A percentile compares a stretch with the other conserved stretches of the same genome.
Evolutionary conservation across 1,140 invertebrate genomes (phyloP).

Genomic region (Nomia melanderi): DNA sequence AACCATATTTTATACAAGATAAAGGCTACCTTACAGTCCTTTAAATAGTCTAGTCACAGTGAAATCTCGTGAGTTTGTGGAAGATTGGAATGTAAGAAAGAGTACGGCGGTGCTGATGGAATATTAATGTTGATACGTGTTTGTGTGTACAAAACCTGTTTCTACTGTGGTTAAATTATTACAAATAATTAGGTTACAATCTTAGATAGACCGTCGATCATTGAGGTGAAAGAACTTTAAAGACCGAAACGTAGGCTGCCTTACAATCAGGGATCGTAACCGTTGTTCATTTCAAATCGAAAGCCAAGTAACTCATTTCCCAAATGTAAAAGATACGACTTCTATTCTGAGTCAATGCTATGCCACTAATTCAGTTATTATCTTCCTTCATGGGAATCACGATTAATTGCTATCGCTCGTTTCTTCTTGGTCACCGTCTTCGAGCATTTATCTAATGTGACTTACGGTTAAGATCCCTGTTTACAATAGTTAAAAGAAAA

Average conservation of each 20-base stretch:
- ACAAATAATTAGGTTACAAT: constrained; percentile 34
- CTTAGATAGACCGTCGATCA: constrained; percentile 43
- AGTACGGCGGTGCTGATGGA: background rate
- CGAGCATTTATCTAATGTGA: background rate
- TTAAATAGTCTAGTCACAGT: constrained; percentile 38
- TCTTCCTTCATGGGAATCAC: too few species aligned
- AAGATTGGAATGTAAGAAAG: background rate
- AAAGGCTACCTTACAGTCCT: constrained; percentile 25
- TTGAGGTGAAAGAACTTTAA: constrained; percentile 32
- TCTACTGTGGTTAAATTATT: constrained; percentile 42
- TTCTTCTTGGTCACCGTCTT: too few species aligned
- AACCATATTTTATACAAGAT: constrained; percentile 33
- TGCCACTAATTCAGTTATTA: too few species aligned
- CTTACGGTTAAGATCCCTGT: background rate
- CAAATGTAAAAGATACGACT: too few species aligned
- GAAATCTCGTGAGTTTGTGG: constrained; percentile 5
- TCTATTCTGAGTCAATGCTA: too few species aligned
- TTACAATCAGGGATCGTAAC: constrained; percentile 35
- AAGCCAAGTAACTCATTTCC: too few species aligned
- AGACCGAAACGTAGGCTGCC: constrained; percentile 50
- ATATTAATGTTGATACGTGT: constrained; percentile 46
- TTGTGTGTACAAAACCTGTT: constrained; percentile 48
- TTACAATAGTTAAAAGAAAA: constrained; percentile 46
- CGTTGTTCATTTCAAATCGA: too few species aligned
- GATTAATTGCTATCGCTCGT: too few species aligned